phyloP scores from a whole-genome alignment of 2,113 vertebrate genomes.

The Tenebrosternarchus preto region DNA sequence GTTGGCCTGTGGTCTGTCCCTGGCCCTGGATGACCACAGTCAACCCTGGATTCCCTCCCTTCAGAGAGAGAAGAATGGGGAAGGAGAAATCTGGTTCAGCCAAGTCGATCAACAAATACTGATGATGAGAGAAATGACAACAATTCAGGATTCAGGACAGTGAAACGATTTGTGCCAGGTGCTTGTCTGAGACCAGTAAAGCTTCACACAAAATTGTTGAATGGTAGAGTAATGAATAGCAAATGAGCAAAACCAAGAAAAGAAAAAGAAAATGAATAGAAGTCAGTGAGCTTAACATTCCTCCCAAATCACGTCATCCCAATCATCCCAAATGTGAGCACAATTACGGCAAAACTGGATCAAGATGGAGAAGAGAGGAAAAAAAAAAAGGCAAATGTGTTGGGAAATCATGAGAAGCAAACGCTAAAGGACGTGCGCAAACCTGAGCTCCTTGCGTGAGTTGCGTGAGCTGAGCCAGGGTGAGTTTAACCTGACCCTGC shows the following conservation, averaged over 20 bases:
- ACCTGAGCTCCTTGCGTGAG: slow-evolving; percentile 94
- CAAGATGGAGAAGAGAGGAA: background rate
- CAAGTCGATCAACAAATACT: background rate
- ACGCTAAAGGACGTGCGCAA: slow-evolving; percentile 39
- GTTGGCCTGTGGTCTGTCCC: slow-evolving; percentile 96
- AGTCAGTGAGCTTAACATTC: no score
- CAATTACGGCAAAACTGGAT: background rate
- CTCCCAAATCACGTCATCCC: background rate
- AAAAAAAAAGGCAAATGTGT: background rate
- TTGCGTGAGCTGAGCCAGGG: slow-evolving; percentile 96
- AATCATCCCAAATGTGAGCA: background rate
- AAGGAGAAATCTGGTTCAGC: background rate
- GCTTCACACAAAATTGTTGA: background rate
- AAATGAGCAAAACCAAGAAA: no score
- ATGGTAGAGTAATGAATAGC: no score
- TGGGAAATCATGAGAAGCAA: background rate
- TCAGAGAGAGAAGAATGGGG: slow-evolving; percentile 9
- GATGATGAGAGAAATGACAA: no score
- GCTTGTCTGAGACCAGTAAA: no score
- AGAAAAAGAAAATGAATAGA: background rate
- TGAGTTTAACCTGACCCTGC: slow-evolving; percentile 97
- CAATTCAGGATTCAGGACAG: no score
- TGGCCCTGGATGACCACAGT: slow-evolving; percentile 98
- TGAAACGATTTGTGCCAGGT: no score
- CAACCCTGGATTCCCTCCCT: slow-evolving; percentile 93